Percentiles rank a stretch among this genome's conserved stretches.
Evolutionary conservation across 2,888 invertebrate genomes (phyloP).

Genomic region (Acleris laterana): DNA sequence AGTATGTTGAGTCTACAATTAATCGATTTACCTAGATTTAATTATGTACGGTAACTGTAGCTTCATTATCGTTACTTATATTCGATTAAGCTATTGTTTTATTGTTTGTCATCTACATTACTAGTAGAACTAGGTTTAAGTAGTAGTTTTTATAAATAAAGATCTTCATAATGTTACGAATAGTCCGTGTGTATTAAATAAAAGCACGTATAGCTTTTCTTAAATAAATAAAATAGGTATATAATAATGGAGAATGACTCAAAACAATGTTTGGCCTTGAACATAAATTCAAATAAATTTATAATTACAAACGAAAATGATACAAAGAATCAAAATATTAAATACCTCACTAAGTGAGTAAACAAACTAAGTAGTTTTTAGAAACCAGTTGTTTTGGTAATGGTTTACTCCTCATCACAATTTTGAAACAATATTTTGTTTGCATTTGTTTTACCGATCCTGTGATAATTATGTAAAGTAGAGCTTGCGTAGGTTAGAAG

Average conservation of each 20-base stretch:
- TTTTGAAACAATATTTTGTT: slow-evolving; percentile 40
- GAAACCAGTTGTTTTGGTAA: slow-evolving; percentile 12
- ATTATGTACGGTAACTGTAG: too few relatives aligned
- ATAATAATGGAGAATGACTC: slow-evolving; percentile 8
- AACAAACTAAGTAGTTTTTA: slow-evolving; percentile 5
- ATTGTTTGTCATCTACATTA: slow-evolving; percentile 8
- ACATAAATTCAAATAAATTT: slow-evolving; percentile 16
- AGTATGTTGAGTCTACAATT: too few relatives aligned
- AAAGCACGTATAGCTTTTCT: slow-evolving; percentile 15
- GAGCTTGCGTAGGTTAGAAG: slow-evolving; percentile 57
- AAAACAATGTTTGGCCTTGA: slow-evolving; percentile 22
- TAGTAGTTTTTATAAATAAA: slow-evolving; percentile 34
- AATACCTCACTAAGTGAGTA: slow-evolving; percentile 2
- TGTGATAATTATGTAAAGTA: slow-evolving; percentile 75
- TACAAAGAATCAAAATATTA: neutral
- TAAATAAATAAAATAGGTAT: slow-evolving; percentile 8
- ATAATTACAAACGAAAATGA: slow-evolving; percentile 1
- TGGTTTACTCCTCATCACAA: slow-evolving; percentile 30
- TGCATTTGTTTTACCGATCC: slow-evolving; percentile 78
- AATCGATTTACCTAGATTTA: too few relatives aligned
- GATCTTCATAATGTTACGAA: slow-evolving; percentile 32
- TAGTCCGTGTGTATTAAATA: slow-evolving; percentile 18
- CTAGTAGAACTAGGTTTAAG: slow-evolving; percentile 20
- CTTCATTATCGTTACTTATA: too few relatives aligned
- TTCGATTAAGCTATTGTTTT: neutral